These are phyloP conservation scores for Poicephalus meyeri DNA, from an alignment of 2,113 vertebrate species.

Conservation along the genomic window DNA sequence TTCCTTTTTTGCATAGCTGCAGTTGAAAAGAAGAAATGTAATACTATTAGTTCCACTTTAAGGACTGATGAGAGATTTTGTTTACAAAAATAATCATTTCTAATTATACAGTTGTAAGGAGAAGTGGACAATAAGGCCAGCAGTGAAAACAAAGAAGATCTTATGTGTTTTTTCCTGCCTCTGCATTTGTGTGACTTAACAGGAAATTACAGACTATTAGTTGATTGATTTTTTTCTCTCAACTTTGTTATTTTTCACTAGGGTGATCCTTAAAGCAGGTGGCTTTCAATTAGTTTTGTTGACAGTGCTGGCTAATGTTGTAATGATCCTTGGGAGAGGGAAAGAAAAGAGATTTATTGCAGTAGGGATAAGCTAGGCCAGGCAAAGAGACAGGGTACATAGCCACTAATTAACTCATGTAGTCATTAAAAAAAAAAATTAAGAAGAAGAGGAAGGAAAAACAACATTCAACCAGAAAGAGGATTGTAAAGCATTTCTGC, in stretches of 20 bases:
- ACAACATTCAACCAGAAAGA: conserved; percentile 43
- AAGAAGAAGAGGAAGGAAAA: conserved; percentile 3
- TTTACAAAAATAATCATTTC: conserved; percentile 30
- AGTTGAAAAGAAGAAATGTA: neutral
- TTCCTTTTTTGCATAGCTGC: neutral
- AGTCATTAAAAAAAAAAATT: neutral
- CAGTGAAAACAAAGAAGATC: neutral
- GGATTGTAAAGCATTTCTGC: conserved; percentile 48
- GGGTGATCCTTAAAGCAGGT: conserved; percentile 45
- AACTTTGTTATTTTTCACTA: conserved; percentile 48
- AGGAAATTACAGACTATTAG: conserved; percentile 42
- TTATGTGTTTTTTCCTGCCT: neutral
- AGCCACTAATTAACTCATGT: conserved; percentile 62
- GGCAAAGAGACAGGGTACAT: conserved; percentile 56
- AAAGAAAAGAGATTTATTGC: conserved; percentile 42
- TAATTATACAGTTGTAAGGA: neutral
- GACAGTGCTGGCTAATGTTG: conserved; percentile 53
- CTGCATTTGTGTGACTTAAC: conserved; percentile 36
- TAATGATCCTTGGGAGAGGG: conserved; percentile 52
- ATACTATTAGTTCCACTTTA: neutral
- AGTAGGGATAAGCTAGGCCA: conserved; percentile 34
- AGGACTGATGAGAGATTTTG: neutral
- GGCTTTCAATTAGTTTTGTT: conserved; percentile 63
- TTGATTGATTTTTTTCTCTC: conserved; percentile 54
- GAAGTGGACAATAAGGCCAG: neutral